A percentile compares a stretch with the other conserved stretches of the same genome.
Conservation (phyloP, 2,888 invertebrate genomes). For the Eristalis arbustorum region DNA sequence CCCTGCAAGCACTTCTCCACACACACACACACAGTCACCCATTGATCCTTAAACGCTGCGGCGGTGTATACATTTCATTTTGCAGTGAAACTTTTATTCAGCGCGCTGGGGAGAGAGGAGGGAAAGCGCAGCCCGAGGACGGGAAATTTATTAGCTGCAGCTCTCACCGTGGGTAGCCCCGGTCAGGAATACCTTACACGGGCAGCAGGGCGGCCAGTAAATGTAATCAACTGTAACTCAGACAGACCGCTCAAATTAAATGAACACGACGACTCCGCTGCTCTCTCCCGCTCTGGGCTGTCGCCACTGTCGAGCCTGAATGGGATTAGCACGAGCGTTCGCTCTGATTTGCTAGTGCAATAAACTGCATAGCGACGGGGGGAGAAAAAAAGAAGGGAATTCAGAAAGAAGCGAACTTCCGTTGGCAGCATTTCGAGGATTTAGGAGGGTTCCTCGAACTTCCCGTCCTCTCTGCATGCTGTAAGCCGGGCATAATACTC, state of each 20-base stretch:
- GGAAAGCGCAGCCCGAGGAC: neutral
- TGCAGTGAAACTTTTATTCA: constrained; percentile 36
- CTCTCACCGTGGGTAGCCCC: neutral
- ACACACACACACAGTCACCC: neutral
- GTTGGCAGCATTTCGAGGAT: neutral
- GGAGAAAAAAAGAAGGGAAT: neutral
- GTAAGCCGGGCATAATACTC: constrained; percentile 58
- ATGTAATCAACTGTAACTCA: constrained; percentile 23
- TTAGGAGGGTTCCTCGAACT: neutral
- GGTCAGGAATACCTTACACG: constrained; percentile 34
- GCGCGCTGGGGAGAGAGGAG: neutral
- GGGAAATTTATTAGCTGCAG: constrained; percentile 35
- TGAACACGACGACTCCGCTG: constrained; percentile 45
- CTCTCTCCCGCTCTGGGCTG: neutral
- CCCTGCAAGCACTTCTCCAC: neutral
- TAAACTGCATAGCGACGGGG: constrained; percentile 27
- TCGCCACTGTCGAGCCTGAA: neutral
- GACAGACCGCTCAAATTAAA: constrained; percentile 32
- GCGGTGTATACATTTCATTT: constrained; percentile 42
- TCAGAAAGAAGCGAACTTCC: neutral
- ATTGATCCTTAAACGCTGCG: constrained; percentile 43
- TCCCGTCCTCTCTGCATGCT: constrained; percentile 31
- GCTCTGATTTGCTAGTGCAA: constrained; percentile 57
- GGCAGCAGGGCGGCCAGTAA: neutral
- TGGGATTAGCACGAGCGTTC: constrained; percentile 58